Evolutionary conservation across 2,888 invertebrate genomes (phyloP), one percentile per base, ranked within the genome.

Genomic region (Marronus borbonicus): DNA sequence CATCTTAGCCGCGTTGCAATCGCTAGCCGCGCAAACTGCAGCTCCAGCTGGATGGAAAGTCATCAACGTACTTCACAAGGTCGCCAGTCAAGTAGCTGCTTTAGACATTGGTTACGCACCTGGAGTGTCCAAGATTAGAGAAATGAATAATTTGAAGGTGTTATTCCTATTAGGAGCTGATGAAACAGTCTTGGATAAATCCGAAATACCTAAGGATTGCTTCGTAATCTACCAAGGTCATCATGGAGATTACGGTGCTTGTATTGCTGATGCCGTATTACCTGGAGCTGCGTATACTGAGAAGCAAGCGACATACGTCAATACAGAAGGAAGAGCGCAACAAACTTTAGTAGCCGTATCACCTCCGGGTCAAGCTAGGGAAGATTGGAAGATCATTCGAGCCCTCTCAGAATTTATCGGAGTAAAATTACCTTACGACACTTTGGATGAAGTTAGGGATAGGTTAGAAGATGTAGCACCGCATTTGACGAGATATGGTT

Each of bases 281-380:
- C 98, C 99, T 1, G 97, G 98, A 80, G 97, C 98, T 5, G 98
- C 99, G 0, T 99, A 99, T 89, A 99, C 99, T 0, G 99, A 99
- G 91, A 99, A 99, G 90, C 94, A 96, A 87, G 98, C 93, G n/a
- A 98, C 96, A 0, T 99, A 96, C 89, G 98, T 98, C 0, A 99
- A 99, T 90, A 98, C 97, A 0, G 99, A 99, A 91, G 99, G 99
- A 1, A 92, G 99, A 81, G 93, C 98, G 50, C 98, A 99, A 89
- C 95, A 97, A 89, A 97, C 98, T 0, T 90, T 94, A 49, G 90
- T 92, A 3, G 98, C 98, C 24, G 95, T 98, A 60, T 92, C 96
- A 17, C 96, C 98, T 78, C 98, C 98, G 0, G 98, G 98, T 58
- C 90, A 94, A 89, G 98, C 98, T 0, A 92, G 98, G 72, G 97